A percentile compares a stretch with the other conserved stretches of the same genome.
phyloP scores from a whole-genome alignment of 2,797 vertebrate genomes.

The Syndactyla subalaris region DNA sequence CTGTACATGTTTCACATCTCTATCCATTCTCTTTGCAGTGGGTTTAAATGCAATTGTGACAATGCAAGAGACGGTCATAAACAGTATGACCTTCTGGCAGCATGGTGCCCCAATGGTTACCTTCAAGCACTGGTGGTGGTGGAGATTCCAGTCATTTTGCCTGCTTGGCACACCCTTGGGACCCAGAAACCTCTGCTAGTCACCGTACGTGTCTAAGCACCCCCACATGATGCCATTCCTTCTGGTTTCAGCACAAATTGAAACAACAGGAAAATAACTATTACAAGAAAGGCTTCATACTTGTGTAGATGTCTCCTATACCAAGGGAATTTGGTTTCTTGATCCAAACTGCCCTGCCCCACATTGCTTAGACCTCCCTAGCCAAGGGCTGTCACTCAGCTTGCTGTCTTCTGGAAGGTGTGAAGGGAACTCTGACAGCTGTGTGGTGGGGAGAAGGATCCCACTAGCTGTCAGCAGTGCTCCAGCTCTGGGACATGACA shows the following conservation, averaged over 20 bases:
- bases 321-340: not conserved
- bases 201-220: fast-evolving
- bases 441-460: not conserved
- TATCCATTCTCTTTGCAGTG: not conserved
- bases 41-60: not conserved
- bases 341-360: not conserved
- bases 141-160: not conserved
- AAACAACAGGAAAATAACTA: not conserved
- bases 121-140: not conserved
- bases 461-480: fast-evolving
- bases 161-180: not conserved
- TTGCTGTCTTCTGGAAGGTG: not conserved
- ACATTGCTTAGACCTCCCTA: not conserved
- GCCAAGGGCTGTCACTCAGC: not conserved
- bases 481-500: not conserved
- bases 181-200: not conserved
- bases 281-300: not conserved
- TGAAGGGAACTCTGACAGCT: fast-evolving
- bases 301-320: not conserved
- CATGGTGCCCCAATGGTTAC: fast-evolving
- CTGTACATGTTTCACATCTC: not conserved
- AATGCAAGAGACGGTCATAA: not conserved
- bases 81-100: not conserved
- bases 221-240: not conserved
- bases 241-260: not conserved